Conservation (phyloP, 30 jellyfish, hydroid and myxozoan genomes). For the Nemopilema nomurai region DNA sequence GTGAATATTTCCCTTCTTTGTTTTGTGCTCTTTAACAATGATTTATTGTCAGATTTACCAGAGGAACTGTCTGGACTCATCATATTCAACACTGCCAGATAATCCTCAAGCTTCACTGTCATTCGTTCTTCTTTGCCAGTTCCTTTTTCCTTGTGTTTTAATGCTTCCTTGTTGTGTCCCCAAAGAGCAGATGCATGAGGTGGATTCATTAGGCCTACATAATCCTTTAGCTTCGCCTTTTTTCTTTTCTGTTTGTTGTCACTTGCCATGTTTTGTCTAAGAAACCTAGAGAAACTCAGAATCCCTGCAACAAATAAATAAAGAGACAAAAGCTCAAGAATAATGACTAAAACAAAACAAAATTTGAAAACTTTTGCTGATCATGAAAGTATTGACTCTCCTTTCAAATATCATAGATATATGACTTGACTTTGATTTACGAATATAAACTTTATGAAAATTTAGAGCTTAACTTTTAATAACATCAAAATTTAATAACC, state of each 20-base stretch:
- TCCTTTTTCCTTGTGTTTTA: neutral
- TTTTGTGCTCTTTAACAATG: slow-evolving; percentile 20
- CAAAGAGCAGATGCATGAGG: slow-evolving; percentile 20
- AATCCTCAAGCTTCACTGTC: slow-evolving; percentile 43
- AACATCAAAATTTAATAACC: no score
- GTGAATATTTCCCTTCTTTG: slow-evolving; percentile 23
- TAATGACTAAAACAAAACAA: no score
- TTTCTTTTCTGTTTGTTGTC: slow-evolving; percentile 12
- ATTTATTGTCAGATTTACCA: neutral
- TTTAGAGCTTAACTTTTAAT: no score
- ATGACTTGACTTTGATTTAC: no score
- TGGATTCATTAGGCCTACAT: slow-evolving; percentile 29
- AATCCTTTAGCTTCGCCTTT: slow-evolving; percentile 63
- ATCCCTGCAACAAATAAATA: neutral
- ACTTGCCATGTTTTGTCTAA: slow-evolving; percentile 20
- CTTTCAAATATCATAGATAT: no score
- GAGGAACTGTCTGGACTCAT: neutral
- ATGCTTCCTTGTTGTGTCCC: slow-evolving; percentile 9
- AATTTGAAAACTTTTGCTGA: no score
- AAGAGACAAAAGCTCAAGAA: no score
- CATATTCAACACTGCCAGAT: slow-evolving; percentile 18
- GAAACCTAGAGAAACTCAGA: neutral
- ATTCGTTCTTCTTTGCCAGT: slow-evolving; percentile 4
- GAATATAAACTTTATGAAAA: no score
- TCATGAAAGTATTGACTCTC: no score